Evolutionary conservation across 2,888 invertebrate species (phyloP), one percentile per base, ranked within the genome.

Genomic region (Ligdia adustata): DNA sequence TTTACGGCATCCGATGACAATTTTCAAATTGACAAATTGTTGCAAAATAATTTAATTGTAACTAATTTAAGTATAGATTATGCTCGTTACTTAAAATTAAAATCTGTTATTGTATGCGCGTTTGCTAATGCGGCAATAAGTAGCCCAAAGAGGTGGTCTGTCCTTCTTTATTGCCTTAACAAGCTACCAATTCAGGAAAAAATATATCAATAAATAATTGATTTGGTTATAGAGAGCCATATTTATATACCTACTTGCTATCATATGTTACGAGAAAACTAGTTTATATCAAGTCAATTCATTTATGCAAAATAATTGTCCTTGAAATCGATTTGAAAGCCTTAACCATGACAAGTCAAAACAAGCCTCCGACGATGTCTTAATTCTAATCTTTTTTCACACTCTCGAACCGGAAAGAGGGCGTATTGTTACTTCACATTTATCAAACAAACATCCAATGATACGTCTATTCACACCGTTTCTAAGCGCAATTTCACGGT

Each of bases 351-450:
- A 60, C 60, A 57, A 51, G 64, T 66, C 57, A 55, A 57, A 64
- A 73, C 66, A 69, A 54, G 68, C 62, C 42, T 48, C 43, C 46
- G 45, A 62, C 50, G 51, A 64, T 50, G 51, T 62, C 50, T 54
- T 43, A 59, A 52, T 54, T 61, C 40, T 39, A 35, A 34, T 32
- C 48, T 51, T 63, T 64, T 62, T 59, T 48, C 44, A 43, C 16
- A 37, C 27, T 46, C 32, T 61, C 42, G 26, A 48, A 72, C 73
- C 71, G 76, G 71, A 76, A 79, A 76, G 55, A 58, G 75, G 84
- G 86, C 82, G 83, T 85, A 78, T 79, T 89, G 78, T 88, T 86
- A 81, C 72, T 71, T 69, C 53, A 67, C 78, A 84, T 86, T 80
- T 82, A 81, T 85, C 78, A 78, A 81, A 81, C 72, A 42, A 48